A percentile compares a stretch with the other conserved stretches of the same genome.
Evolutionary conservation across 2,113 vertebrate species (phyloP).

Genomic region (Osmerus mordax): DNA sequence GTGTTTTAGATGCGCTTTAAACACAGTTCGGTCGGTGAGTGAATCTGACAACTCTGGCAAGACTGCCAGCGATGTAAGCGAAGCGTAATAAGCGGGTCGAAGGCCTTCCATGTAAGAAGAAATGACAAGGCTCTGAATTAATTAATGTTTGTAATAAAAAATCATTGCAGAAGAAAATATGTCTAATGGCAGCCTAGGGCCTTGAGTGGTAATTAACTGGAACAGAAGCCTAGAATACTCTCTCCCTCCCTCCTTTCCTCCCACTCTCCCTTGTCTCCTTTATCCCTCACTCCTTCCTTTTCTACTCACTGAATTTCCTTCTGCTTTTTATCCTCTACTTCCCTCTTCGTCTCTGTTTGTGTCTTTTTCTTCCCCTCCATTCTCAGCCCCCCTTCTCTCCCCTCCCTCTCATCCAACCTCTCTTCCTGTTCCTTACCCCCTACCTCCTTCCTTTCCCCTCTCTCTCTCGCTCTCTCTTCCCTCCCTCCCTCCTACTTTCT

Average conservation of each 20-base stretch:
- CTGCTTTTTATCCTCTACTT: neutral
- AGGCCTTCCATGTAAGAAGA: constrained; percentile 68
- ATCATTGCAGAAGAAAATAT: constrained; percentile 66
- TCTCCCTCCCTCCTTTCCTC: constrained; percentile 41
- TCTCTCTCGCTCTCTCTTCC: neutral
- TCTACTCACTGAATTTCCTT: neutral
- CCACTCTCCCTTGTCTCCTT: constrained; percentile 5
- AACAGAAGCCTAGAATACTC: constrained; percentile 65
- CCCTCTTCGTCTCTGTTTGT: neutral
- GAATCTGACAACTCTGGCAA: constrained; percentile 65
- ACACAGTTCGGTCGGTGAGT: constrained; percentile 50
- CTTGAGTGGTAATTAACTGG: constrained; percentile 69
- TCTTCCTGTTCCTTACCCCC: neutral
- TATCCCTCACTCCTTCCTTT: neutral
- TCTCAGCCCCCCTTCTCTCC: neutral
- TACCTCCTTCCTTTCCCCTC: neutral
- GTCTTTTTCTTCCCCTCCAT: neutral
- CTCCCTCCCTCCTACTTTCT: neutral
- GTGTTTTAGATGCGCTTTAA: constrained; percentile 53
- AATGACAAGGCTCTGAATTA: constrained; percentile 72
- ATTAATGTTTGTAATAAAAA: constrained; percentile 72
- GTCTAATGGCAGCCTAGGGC: constrained; percentile 68
- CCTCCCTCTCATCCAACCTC: neutral
- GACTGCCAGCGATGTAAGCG: constrained; percentile 66
- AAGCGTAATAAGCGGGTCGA: constrained; percentile 64